Percentiles rank a stretch among this genome's conserved stretches.
These are phyloP conservation scores for Dolichotis patagonum DNA, from an alignment of 2,113 vertebrate genomes.

Conservation along the genomic window DNA sequence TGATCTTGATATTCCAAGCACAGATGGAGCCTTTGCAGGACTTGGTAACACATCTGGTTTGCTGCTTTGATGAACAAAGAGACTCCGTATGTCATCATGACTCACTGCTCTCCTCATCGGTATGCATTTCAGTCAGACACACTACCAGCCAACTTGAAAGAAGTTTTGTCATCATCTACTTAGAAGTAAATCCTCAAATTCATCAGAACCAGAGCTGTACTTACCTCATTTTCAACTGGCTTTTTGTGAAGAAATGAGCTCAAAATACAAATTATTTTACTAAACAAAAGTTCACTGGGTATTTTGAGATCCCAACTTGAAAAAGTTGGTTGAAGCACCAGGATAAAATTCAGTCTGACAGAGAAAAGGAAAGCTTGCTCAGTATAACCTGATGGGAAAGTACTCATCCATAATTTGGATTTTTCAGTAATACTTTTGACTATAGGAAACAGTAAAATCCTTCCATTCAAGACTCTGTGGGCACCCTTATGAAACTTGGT, in stretches of 20 bases:
- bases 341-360: neutral
- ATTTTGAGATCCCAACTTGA: neutral
- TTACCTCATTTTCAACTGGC: conserved; percentile 41
- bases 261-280: conserved; percentile 50
- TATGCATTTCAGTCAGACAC: neutral
- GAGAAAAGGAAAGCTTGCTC: neutral
- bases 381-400: neutral
- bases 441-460: neutral
- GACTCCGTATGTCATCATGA: conserved; percentile 47
- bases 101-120: conserved; percentile 46
- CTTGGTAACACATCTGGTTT: conserved; percentile 75
- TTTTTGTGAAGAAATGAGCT: conserved; percentile 59
- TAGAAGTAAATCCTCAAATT: conserved; percentile 12
- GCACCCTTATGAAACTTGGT: neutral
- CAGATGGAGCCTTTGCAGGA: conserved; percentile 65
- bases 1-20: conserved; percentile 66
- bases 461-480: neutral
- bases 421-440: conserved; percentile 25
- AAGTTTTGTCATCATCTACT: conserved; percentile 53
- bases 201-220: neutral
- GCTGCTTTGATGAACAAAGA: conserved; percentile 76
- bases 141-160: conserved; percentile 29
- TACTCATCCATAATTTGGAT: neutral
- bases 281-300: neutral
- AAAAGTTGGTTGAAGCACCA: neutral